Evolutionary conservation across 2,888 invertebrate species (phyloP).

Genomic region (Melanostoma scalare): DNA sequence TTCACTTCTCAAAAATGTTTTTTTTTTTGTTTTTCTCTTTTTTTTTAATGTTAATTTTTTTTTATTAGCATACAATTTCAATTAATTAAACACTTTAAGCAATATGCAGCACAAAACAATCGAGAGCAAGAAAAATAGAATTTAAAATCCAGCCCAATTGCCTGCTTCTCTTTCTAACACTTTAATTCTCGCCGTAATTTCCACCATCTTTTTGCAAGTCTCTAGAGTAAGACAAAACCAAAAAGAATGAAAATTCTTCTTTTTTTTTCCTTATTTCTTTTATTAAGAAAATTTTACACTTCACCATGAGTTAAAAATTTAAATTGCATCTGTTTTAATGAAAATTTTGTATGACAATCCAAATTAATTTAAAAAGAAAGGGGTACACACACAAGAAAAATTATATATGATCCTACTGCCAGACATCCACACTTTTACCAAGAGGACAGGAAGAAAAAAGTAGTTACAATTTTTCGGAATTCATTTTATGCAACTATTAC

Average conservation of each 20-base stretch:
- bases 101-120: constrained; percentile 44
- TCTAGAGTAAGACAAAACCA: constrained; percentile 28
- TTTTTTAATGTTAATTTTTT: constrained; percentile 32
- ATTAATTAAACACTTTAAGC: constrained; percentile 64
- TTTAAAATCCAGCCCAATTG: constrained; percentile 65
- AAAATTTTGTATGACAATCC: background rate
- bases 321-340: background rate
- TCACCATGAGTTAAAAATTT: background rate
- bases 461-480: constrained; percentile 75
- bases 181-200: constrained; percentile 66
- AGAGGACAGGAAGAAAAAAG: constrained; percentile 26
- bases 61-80: constrained; percentile 61
- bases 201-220: constrained; percentile 73
- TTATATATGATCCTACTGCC: constrained; percentile 32
- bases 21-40: constrained; percentile 4
- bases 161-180: constrained; percentile 68
- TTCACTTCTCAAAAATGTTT: background rate
- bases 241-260: constrained; percentile 25
- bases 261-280: constrained; percentile 13
- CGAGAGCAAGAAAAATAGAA: constrained; percentile 36
- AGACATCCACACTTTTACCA: constrained; percentile 64
- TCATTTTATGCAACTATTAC: constrained; percentile 77
- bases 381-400: constrained; percentile 1
- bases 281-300: constrained; percentile 4
- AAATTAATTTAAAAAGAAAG: too few species aligned